These are phyloP conservation scores for Electrophaes corylata DNA, from an alignment of 2,888 invertebrate genomes.

Conservation along the genomic window DNA sequence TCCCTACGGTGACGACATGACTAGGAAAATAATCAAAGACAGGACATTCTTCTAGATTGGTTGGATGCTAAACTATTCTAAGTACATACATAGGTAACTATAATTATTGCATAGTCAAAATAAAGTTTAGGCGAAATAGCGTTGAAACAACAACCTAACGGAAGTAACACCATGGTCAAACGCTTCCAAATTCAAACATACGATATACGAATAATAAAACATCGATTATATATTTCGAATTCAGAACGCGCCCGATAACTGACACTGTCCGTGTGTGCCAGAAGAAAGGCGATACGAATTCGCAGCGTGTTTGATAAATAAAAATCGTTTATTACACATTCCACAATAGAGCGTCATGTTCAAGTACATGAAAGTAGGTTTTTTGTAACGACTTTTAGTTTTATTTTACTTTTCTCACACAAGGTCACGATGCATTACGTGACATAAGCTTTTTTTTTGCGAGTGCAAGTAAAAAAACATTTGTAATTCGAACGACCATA, in stretches of 20 bases:
- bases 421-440: not conserved
- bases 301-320: constrained; percentile 30
- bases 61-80: no score
- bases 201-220: constrained; percentile 62
- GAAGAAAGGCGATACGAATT: constrained; percentile 26
- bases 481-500: not conserved
- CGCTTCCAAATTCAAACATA: constrained; percentile 49
- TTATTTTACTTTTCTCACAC: not conserved
- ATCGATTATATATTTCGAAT: constrained; percentile 46
- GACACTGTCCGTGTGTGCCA: constrained; percentile 36
- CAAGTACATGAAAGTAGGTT: not conserved
- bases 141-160: constrained; percentile 50
- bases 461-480: not conserved
- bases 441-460: not conserved
- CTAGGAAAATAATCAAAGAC: no score
- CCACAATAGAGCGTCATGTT: not conserved
- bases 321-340: constrained; percentile 23
- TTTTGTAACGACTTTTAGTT: not conserved
- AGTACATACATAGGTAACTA: no score
- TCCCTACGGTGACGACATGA: no score
- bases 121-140: constrained; percentile 43
- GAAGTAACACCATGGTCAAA: constrained; percentile 63
- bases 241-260: constrained; percentile 42
- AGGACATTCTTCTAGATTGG: no score
- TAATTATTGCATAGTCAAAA: no score